Percentiles rank a stretch among this genome's conserved stretches.
Conservation (phyloP, 2,797 vertebrate species). For the Manis crassicaudata region DNA sequence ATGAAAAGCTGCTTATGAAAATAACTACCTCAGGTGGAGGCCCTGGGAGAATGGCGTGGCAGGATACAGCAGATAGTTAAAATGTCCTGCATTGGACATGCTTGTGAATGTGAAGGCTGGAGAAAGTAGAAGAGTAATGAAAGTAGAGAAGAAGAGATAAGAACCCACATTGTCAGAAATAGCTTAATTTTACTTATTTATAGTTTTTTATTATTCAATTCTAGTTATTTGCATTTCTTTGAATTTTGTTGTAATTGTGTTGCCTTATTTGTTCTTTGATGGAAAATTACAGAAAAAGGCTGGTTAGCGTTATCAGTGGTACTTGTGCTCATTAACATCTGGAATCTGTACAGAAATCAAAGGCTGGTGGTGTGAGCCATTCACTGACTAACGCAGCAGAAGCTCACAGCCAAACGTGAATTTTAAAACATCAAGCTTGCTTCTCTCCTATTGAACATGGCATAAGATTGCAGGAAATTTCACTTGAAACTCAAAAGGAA, state of each 20-base stretch:
- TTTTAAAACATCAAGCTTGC: constrained; percentile 14
- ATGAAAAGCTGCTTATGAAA: constrained; percentile 1
- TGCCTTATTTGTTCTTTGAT: background rate
- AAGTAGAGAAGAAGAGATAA: background rate
- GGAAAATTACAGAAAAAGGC: background rate
- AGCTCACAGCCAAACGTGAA: background rate
- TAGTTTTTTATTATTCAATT: background rate
- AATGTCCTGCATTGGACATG: background rate
- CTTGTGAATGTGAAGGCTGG: background rate
- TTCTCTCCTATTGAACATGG: background rate
- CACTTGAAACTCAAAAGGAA: constrained; percentile 37
- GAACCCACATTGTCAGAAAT: background rate
- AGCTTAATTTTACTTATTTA: background rate
- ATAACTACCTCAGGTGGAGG: background rate
- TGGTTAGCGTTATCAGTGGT: background rate
- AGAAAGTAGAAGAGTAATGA: background rate
- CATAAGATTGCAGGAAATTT: constrained; percentile 2
- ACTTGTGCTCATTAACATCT: background rate
- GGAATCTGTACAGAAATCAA: constrained; percentile 41
- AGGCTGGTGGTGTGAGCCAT: background rate
- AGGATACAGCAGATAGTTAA: background rate
- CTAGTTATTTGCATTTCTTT: background rate
- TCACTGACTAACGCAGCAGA: background rate
- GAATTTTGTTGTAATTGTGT: background rate
- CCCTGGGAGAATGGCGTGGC: background rate